Percentiles rank a stretch among this genome's conserved stretches.
These are phyloP conservation scores for Rousettus leschenaultii DNA, from an alignment of 2,113 vertebrate genomes.

Conservation along the genomic window DNA sequence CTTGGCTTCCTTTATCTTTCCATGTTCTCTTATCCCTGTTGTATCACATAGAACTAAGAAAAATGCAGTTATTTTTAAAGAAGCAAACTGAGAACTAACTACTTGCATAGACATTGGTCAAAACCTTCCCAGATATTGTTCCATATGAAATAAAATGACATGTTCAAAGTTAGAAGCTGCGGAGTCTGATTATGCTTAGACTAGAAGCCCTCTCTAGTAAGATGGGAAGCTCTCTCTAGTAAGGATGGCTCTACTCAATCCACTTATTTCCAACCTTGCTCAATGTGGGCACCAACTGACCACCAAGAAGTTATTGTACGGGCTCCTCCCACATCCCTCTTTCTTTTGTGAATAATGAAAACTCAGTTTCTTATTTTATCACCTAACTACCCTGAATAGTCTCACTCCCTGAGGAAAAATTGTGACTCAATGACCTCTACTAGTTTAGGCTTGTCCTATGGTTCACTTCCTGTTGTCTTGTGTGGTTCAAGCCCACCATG, in stretches of 20 bases:
- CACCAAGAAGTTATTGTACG: background rate
- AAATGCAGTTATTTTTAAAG: background rate
- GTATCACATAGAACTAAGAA: background rate
- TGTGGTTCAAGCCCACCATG: background rate
- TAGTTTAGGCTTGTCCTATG: background rate
- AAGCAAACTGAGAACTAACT: background rate
- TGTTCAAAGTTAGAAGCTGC: background rate
- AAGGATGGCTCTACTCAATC: background rate
- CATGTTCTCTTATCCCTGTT: background rate
- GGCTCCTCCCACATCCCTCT: no score
- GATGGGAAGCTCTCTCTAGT: background rate
- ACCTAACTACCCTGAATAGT: background rate
- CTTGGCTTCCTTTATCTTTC: background rate
- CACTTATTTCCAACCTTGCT: background rate
- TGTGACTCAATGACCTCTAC: background rate
- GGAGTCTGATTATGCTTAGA: background rate
- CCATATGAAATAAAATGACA: background rate
- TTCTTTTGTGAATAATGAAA: background rate
- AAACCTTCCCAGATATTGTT: background rate
- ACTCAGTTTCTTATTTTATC: background rate
- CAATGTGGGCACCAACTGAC: background rate
- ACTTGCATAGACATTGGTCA: background rate
- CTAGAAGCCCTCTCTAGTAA: background rate
- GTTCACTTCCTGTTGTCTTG: background rate
- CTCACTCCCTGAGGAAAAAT: background rate